Evolutionary conservation across 2,113 vertebrate genomes (phyloP).

Genomic region (Pagrus major): DNA sequence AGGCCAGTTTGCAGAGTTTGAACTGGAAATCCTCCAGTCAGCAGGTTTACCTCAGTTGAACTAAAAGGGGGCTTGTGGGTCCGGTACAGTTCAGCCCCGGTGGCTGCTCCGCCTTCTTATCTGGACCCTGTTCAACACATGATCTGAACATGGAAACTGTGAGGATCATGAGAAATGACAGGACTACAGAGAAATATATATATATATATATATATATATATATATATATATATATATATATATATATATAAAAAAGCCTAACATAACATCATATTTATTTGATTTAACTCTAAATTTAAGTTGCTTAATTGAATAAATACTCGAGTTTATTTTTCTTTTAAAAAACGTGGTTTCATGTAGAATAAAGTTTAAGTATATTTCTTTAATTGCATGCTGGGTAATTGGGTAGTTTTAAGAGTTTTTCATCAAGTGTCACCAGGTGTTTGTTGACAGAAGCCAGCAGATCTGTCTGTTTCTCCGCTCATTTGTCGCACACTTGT

Average conservation of each 20-base stretch:
- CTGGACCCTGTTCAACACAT: neutral
- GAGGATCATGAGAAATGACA: neutral
- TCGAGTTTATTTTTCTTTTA: neutral
- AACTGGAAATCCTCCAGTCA: conserved; percentile 63
- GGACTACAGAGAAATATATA: too few species aligned
- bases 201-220: too few species aligned
- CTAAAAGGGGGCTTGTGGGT: conserved; percentile 39
- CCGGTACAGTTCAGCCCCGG: too few species aligned
- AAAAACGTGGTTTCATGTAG: neutral
- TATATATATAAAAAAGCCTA: too few species aligned
- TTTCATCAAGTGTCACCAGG: conserved; percentile 35
- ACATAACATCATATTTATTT: too few species aligned
- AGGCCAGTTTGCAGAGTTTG: conserved; percentile 67
- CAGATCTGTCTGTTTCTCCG: conserved; percentile 24
- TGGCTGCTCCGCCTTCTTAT: neutral
- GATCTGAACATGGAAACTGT: neutral
- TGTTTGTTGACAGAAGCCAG: conserved; percentile 53
- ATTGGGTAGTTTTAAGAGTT: conserved; percentile 9
- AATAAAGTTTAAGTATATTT: neutral
- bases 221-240: too few species aligned
- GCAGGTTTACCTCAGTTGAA: conserved; percentile 73
- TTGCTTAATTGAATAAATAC: neutral
- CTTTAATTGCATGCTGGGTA: neutral
- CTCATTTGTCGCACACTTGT: conserved; percentile 58
- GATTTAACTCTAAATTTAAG: neutral